Evolutionary conservation across 2,113 vertebrate genomes (phyloP), one percentile per base, ranked within the genome.

Genomic region (Python bivittatus): DNA sequence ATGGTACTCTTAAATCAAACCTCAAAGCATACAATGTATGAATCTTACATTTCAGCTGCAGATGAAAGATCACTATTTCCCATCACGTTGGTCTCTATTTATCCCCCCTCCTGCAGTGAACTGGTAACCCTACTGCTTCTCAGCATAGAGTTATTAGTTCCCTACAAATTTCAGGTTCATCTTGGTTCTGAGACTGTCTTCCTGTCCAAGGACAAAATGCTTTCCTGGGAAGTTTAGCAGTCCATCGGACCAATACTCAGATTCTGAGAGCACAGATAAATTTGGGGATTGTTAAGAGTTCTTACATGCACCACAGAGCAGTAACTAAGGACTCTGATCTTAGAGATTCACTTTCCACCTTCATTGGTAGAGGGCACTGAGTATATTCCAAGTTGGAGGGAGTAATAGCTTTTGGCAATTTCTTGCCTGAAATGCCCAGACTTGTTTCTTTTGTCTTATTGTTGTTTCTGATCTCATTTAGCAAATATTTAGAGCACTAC

Each of bases 11-110:
- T 72, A 54, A 38, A n/a, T 52, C 56, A 72, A n/a, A 25, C 8
- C 42, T 87, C 29, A 58, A 56, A 54, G 25, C 94, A 91, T 58
- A 27, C 20, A 0, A 0, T 0, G 1, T 48, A 88, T 53, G 54
- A 60, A 33, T 0, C 20, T 61, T 13, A 0, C 0, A 15, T 88
- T 60, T 38, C 33, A 72, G 56, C 48, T 72, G 1, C 2, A 17
- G 0, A 0, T 1, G 92, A 88, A 22, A 86, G 58, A n/a, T 38
- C 0, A 5, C 20, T 15, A 11, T 12, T 27, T 64, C 6, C 29
- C 48, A 1, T 42, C 38, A 6, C 20, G 4, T 11, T 15, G 84
- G 1, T 91, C 44, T 10, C 27, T 79, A 54, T 33, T 88, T 89
- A 7, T n/a, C 87, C 72, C 42, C 53, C 1, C 61, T n/a, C 3